Evolutionary conservation across 2,888 invertebrate genomes (phyloP).

Genomic region (Drosophila yooni): DNA sequence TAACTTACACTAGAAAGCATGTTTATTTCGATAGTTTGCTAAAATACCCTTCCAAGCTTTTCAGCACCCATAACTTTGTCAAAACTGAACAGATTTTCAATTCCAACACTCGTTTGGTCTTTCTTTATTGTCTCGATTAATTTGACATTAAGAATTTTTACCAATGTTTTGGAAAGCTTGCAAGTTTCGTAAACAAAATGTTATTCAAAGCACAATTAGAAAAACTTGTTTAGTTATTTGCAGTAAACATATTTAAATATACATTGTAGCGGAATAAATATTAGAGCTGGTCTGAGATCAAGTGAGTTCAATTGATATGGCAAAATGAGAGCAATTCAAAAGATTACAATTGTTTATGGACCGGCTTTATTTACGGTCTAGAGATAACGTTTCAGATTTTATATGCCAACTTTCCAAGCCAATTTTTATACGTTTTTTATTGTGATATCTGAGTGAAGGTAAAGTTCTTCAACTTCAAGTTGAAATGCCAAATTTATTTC

Average conservation of each 20-base stretch:
- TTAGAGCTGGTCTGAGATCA: background rate
- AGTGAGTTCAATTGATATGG: constrained; percentile 2
- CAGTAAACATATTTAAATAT: background rate
- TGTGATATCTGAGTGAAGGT: background rate
- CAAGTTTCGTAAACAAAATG: background rate
- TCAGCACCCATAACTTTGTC: background rate
- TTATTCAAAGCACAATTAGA: background rate
- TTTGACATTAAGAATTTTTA: background rate
- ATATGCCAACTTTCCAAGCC: background rate
- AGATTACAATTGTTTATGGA: constrained; percentile 8
- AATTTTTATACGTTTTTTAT: background rate
- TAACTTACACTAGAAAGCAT: background rate
- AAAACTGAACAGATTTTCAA: background rate
- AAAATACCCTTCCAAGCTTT: background rate
- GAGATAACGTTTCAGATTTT: constrained; percentile 6
- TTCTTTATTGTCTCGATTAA: background rate
- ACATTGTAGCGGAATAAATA: background rate
- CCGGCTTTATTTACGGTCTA: background rate
- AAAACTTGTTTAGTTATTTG: background rate
- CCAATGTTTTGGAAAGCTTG: background rate
- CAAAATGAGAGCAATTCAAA: background rate
- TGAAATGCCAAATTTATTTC: background rate
- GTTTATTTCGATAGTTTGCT: background rate
- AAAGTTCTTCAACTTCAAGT: no score
- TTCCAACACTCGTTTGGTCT: background rate